Conservation (phyloP, 2,888 invertebrate genomes). For the Athalia circularis region DNA sequence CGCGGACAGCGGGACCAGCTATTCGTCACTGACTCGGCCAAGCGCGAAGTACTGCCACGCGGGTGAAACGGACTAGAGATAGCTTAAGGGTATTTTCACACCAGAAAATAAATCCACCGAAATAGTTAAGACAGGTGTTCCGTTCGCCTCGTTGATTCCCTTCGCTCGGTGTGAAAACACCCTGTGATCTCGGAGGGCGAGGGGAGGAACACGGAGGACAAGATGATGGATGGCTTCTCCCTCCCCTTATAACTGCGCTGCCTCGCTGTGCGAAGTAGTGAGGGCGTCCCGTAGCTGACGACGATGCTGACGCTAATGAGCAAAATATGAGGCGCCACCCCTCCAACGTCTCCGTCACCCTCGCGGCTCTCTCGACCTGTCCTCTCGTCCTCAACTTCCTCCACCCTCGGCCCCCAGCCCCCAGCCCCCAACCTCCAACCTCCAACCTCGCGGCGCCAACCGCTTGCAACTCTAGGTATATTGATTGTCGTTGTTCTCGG, state of each 20-base stretch:
- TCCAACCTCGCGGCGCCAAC: no score
- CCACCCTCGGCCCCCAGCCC: constrained; percentile 49
- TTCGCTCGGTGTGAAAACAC: constrained; percentile 30
- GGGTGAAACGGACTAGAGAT: constrained; percentile 20
- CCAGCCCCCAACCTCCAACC: constrained; percentile 31
- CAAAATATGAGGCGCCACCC: constrained; percentile 73
- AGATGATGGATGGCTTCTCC: constrained; percentile 72
- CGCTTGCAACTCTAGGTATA: constrained; percentile 54
- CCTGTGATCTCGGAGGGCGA: constrained; percentile 32
- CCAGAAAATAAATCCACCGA: constrained; percentile 6
- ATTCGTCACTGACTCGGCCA: constrained; percentile 48
- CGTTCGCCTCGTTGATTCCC: not conserved
- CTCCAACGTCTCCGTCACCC: constrained; percentile 54
- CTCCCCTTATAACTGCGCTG: constrained; percentile 57
- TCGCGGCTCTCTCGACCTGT: constrained; percentile 49
- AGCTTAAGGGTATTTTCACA: constrained; percentile 19
- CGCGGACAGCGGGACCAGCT: constrained; percentile 44
- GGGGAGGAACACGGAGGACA: constrained; percentile 64
- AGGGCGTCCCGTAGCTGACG: constrained; percentile 70
- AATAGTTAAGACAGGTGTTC: not conserved
- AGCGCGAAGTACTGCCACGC: constrained; percentile 44
- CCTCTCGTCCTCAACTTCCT: constrained; percentile 49
- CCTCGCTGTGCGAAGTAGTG: constrained; percentile 60
- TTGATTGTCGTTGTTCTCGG: constrained; percentile 67
- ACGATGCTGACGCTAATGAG: constrained; percentile 74